Base-by-base conservation (phyloP, 2,113 vertebrate species). In the Aspiorhynchus laticeps region DNA sequence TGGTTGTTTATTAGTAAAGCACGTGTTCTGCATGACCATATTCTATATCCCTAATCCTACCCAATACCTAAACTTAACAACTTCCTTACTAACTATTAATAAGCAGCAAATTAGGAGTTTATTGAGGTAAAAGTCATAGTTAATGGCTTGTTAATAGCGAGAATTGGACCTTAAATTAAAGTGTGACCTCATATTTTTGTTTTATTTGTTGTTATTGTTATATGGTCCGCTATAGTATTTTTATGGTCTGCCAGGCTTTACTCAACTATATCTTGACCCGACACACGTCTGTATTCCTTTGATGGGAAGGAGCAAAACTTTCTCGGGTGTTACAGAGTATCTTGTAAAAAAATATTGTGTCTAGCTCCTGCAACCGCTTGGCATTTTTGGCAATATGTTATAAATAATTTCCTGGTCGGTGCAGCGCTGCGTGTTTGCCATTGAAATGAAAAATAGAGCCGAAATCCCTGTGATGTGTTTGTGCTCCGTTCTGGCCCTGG, bases 381-480 rank as follows among this genome's bases (percentile, higher is more conserved):
- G 90, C 93, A 93, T 94, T 94, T 94, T 93, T 90, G 91, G 91
- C 92, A 93, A 92, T 93, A 91, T 93, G 92, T 93, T 93, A 93
- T 95, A 95, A 94, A 95, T 95, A 93, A 93, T 92, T 91, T 91
- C 90, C 91, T 89, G 85, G 89, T 89, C 91, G 88, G 91, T 90
- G 86, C 90, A 91, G 91, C 90, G 88, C 89, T 91, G 91, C 93
- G 90, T 93, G 91, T 90, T 85, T 93, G 87, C 90, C 81, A 89
- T 89, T 93, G 90, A 92, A 89, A 94, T 94, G 93, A 94, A 93
- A 94, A 93, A 94, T 93, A 86, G n/a, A 26, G 90, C 43, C 90
- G 91, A 93, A 93, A 93, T 93, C 92, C 90, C 87, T 91, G 92
- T 92, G 93, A 95, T 94, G 91, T 94, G 94, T 94, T 94, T 93